phyloP scores from a whole-genome alignment of 1,140 invertebrate genomes.

The Conus betulinus region DNA sequence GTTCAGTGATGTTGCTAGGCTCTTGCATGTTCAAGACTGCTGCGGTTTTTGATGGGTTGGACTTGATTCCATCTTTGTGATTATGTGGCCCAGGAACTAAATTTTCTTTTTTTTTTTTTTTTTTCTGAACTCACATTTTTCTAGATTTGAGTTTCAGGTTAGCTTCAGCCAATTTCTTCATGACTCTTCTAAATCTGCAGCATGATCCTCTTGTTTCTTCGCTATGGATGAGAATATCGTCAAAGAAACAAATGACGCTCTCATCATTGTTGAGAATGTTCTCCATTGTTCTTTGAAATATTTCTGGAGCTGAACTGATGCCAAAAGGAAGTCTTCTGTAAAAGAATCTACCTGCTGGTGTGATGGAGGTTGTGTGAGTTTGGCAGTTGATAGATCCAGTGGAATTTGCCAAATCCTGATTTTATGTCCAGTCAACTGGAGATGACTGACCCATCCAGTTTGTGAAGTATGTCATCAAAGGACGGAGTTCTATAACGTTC shows the following conservation, averaged over 20 bases:
- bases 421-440: constrained; percentile 33
- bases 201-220: constrained; percentile 23
- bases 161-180: background rate
- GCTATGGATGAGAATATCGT: constrained; percentile 40
- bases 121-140: constrained; percentile 36
- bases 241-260: constrained; percentile 29
- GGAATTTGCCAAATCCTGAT: constrained; percentile 47
- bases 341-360: constrained; percentile 60
- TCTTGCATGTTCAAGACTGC: constrained; percentile 17
- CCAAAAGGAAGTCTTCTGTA: constrained; percentile 67
- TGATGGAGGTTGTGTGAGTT: constrained; percentile 69
- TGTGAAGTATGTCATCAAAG: constrained; percentile 12
- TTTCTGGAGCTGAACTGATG: constrained; percentile 49
- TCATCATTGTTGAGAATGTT: background rate
- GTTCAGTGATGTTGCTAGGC: background rate
- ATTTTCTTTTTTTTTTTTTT: constrained; percentile 25
- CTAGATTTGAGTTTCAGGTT: constrained; percentile 75
- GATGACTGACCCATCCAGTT: constrained; percentile 26
- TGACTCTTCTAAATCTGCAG: background rate
- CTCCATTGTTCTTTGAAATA: constrained; percentile 22
- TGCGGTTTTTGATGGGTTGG: constrained; percentile 38
- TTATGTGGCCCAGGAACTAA: constrained; percentile 53
- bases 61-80: constrained; percentile 46
- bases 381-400: constrained; percentile 39
- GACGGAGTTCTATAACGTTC: background rate